Conservation (phyloP, 2,113 vertebrate genomes). For the Rafetus swinhoei region DNA sequence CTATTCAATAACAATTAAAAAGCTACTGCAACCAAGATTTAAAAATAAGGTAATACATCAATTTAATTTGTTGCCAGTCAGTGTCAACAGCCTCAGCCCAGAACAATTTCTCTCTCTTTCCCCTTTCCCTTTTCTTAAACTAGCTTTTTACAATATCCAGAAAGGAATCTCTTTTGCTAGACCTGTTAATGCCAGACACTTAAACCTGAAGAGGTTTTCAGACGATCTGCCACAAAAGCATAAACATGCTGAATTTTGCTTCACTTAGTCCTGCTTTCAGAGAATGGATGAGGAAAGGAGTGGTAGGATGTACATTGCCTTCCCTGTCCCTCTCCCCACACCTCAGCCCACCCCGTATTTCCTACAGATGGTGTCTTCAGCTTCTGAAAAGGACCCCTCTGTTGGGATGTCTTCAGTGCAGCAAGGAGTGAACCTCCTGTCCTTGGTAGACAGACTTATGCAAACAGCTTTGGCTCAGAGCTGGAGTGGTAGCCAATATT, state of each 20-base stretch:
- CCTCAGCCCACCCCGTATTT: not conserved
- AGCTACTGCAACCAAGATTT: not conserved
- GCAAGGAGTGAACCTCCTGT: not conserved
- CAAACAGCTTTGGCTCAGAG: not conserved
- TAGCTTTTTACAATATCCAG: not conserved
- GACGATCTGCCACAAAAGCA: accelerated
- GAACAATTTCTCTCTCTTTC: not conserved
- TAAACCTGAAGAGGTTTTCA: not conserved
- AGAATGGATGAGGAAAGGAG: not conserved
- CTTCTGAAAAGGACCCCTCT: not conserved
- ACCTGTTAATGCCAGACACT: not conserved
- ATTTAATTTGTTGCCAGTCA: not conserved
- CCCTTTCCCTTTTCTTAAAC: not conserved
- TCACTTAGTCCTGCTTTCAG: not conserved
- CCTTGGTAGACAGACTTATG: not conserved
- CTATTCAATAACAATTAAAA: not conserved
- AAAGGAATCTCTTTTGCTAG: not conserved
- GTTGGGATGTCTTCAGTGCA: accelerated
- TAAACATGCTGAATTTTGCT: not conserved
- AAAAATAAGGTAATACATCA: not conserved
- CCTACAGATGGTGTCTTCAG: not conserved
- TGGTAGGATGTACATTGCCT: not conserved
- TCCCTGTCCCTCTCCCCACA: not conserved
- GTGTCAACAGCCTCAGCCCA: not conserved
- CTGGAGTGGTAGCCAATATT: not conserved